Conservation (phyloP, 2,888 invertebrate species). For the Cartodere bifasciata region DNA sequence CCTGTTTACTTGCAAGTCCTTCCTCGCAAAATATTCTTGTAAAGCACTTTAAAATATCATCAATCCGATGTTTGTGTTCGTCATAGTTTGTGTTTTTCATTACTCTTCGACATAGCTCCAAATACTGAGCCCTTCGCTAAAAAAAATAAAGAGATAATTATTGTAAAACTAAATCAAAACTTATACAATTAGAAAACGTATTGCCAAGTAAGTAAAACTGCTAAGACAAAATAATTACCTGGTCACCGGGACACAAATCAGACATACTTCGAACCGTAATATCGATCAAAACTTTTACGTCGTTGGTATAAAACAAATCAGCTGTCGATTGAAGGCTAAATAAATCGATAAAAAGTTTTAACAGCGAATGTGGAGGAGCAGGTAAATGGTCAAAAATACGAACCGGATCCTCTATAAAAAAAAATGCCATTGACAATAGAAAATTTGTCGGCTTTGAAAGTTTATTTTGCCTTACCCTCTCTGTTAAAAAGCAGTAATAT, state of each 20-base stretch:
- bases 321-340: conserved; percentile 71
- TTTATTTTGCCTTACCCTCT: conserved; percentile 51
- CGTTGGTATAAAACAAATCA: conserved; percentile 86
- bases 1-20: conserved; percentile 55
- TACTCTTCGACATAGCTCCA: conserved; percentile 67
- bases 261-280: conserved; percentile 83
- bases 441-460: no score
- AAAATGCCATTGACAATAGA: no score
- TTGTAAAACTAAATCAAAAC: conserved; percentile 5
- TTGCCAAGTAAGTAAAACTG: conserved; percentile 1
- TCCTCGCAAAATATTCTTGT: conserved; percentile 80
- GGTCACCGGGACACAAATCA: conserved; percentile 79
- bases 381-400: conserved; percentile 73
- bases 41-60: conserved; percentile 74
- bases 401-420: conserved; percentile 68
- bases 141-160: conserved; percentile 12
- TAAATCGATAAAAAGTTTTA: conserved; percentile 80
- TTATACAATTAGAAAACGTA: no score
- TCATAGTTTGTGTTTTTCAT: conserved; percentile 71
- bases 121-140: conserved; percentile 64
- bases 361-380: conserved; percentile 68
- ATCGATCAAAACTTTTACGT: conserved; percentile 85
- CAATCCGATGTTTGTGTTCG: conserved; percentile 65
- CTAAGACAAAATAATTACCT: conserved; percentile 38
- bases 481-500: conserved; percentile 75